Evolutionary conservation across 2,797 vertebrate genomes (phyloP), one percentile per base, ranked within the genome.

Genomic region (Rhincodon typus): DNA sequence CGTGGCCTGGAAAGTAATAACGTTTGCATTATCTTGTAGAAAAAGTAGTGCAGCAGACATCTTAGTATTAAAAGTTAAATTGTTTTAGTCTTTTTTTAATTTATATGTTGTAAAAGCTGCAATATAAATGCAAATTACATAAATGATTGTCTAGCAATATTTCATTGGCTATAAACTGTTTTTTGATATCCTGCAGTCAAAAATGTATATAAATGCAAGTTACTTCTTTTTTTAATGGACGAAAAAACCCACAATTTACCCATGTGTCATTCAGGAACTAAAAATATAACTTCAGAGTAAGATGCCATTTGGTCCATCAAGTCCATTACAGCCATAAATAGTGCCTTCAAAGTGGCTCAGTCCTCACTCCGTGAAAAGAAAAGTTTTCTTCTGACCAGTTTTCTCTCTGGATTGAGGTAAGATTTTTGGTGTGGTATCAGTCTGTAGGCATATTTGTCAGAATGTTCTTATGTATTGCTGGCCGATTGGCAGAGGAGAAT

Each of bases 1-100:
- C 99, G 99, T 97, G 99, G 98, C 97, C 99, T 99, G 96, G 62
- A 3, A 96, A 57, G 77, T 77, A 96, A 96, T 70, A 72, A 72
- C 74, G 17, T 30, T 66, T 95, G n/a, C 30, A 88, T 91, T 66
- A 91, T 66, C 17, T 91, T 77, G 77, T 25, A 87, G 57, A 67
- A 13, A 90, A 34, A 4, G 21, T 17, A 46, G 42, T 93, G 90
- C 62, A 25, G 62, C 62, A 67, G 19, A 1, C 66, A 38, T 13
- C 21, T 42, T 4, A 62, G 17, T 67, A 23, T 5, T 66, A 67
- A 87, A 70, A 57, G 87, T 27, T 95, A 19, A 74, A 95, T 69
- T 67, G 42, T 72, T 95, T 46, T n/a, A n/a, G n/a, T n/a, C n/a
- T n/a, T n/a, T n/a, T n/a, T n/a, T n/a, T n/a, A n/a, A n/a, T n/a